These are phyloP conservation scores for Chrysina gloriosa DNA, from an alignment of 2,888 invertebrate species.

Conservation along the genomic window DNA sequence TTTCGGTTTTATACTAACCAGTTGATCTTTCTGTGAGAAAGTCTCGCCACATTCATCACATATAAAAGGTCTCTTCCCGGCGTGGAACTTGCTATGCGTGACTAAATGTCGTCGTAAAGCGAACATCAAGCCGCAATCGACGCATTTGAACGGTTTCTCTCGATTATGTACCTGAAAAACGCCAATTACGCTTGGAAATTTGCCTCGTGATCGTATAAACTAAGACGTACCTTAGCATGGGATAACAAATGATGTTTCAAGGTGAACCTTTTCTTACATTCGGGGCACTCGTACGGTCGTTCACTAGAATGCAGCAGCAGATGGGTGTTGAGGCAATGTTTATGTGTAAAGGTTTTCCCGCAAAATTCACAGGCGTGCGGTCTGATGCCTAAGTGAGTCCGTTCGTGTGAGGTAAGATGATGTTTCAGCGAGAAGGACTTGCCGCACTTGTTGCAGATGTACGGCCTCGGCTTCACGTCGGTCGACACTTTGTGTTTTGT, in stretches of 20 bases:
- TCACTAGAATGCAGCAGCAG: conserved; percentile 83
- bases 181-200: not conserved
- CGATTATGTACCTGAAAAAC: conserved; percentile 75
- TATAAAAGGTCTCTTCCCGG: conserved; percentile 85
- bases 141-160: conserved; percentile 84
- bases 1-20: too few relatives aligned
- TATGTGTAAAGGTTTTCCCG: conserved; percentile 84
- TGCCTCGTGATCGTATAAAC: not conserved
- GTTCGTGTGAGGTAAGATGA: conserved; percentile 84
- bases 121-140: conserved; percentile 85
- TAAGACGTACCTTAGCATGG: conserved; percentile 74
- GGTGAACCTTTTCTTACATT: conserved; percentile 89
- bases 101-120: conserved; percentile 85
- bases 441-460: conserved; percentile 85
- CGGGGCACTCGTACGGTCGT: conserved; percentile 84
- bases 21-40: conserved; percentile 89
- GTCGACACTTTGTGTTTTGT: conserved; percentile 29
- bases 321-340: conserved; percentile 87
- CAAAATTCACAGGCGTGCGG: conserved; percentile 84
- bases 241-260: conserved; percentile 86
- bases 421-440: conserved; percentile 87
- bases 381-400: conserved; percentile 84
- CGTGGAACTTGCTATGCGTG: conserved; percentile 88
- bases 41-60: conserved; percentile 93
- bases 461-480: conserved; percentile 68